A percentile compares a stretch with the other conserved stretches of the same genome.
Conservation (phyloP, 1,140 invertebrate species). For the Hylaeus anthracinus region DNA sequence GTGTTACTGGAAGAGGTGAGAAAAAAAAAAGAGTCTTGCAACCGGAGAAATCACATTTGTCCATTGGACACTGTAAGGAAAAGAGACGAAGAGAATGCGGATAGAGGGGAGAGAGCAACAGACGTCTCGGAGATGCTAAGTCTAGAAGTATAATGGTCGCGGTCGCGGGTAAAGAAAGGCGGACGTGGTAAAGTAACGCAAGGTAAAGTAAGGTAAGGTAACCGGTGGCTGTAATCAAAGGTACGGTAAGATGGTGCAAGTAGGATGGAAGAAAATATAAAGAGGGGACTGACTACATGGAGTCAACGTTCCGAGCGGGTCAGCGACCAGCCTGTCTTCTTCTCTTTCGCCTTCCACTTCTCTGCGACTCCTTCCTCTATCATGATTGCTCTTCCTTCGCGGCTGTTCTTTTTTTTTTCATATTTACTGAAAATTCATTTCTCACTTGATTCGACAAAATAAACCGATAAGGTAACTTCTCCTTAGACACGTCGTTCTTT, state of each 20-base stretch:
- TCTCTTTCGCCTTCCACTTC: conserved; percentile 33
- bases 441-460: background rate
- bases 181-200: conserved; percentile 48
- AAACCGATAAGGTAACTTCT: no score
- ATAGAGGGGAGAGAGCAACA: background rate
- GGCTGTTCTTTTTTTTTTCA: conserved; percentile 15
- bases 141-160: conserved; percentile 7
- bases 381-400: conserved; percentile 3
- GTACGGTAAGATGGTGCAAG: conserved; percentile 66
- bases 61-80: background rate
- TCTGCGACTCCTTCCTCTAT: conserved; percentile 34
- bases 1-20: no score
- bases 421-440: conserved; percentile 45
- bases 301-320: conserved; percentile 81
- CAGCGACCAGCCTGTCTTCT: conserved; percentile 75
- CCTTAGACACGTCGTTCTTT: no score
- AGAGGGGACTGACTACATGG: conserved; percentile 78
- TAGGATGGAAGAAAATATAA: conserved; percentile 71
- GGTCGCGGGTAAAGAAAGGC: conserved; percentile 40
- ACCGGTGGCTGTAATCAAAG: conserved; percentile 63
- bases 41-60: background rate
- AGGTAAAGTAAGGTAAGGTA: conserved; percentile 65
- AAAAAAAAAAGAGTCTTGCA: background rate
- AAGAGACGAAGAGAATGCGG: background rate
- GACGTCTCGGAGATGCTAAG: conserved; percentile 6